A percentile compares a stretch with the other conserved stretches of the same genome.
phyloP scores from a whole-genome alignment of 1,140 invertebrate genomes.

The Carcinoscorpius rotundicauda region DNA sequence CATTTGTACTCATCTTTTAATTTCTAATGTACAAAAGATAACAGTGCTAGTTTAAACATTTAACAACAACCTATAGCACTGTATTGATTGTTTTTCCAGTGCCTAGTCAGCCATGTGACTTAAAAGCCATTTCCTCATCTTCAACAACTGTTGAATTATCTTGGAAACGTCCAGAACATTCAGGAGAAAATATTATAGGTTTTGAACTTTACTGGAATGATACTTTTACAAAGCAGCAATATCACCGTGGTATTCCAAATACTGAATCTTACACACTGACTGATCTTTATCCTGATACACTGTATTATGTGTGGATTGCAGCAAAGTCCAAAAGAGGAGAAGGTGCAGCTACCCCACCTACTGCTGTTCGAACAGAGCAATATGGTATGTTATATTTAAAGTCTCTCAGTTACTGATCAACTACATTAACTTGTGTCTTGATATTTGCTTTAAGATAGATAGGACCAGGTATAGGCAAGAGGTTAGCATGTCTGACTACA shows the following conservation, averaged over 20 bases:
- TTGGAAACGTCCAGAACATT: constrained; percentile 81
- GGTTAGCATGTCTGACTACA: too few species aligned
- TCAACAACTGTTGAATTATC: constrained; percentile 64
- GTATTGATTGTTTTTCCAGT: constrained; percentile 40
- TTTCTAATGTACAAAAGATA: too few species aligned
- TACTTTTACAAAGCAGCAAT: constrained; percentile 64
- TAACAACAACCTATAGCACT: too few species aligned
- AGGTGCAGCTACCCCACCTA: constrained; percentile 80
- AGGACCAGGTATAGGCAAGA: too few species aligned
- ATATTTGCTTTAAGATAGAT: too few species aligned
- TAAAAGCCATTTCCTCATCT: constrained; percentile 54
- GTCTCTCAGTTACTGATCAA: too few species aligned
- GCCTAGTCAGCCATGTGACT: constrained; percentile 83
- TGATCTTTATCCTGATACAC: constrained; percentile 76
- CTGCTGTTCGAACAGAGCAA: constrained; percentile 85
- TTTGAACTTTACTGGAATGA: constrained; percentile 98
- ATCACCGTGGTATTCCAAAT: constrained; percentile 57
- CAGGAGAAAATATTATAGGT: constrained; percentile 80
- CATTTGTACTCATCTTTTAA: too few species aligned
- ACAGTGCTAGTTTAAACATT: too few species aligned
- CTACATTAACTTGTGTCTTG: too few species aligned
- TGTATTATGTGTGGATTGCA: constrained; percentile 89
- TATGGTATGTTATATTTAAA: constrained; percentile 63
- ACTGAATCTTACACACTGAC: constrained; percentile 64
- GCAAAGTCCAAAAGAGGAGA: constrained; percentile 79